Percentiles rank a stretch among this genome's conserved stretches.
These are phyloP conservation scores for Maniola jurtina DNA, from an alignment of 1,140 invertebrate genomes.

Conservation along the genomic window DNA sequence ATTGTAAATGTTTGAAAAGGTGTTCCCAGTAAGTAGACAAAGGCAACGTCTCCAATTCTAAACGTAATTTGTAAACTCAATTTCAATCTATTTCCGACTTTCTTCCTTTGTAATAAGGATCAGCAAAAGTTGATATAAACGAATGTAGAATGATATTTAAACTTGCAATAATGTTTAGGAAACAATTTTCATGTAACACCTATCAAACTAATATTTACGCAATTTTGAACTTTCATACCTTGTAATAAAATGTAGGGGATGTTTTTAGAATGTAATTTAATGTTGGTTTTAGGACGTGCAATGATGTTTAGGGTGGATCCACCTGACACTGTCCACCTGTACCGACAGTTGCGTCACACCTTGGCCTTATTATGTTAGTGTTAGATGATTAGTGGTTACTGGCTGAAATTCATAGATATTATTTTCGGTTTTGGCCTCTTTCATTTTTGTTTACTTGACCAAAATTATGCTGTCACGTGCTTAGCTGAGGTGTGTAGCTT, in stretches of 20 bases:
- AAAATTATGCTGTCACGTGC: neutral
- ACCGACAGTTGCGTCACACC: conserved; percentile 61
- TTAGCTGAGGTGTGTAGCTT: too few species aligned
- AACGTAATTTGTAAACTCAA: conserved; percentile 2
- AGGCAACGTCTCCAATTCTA: conserved; percentile 25
- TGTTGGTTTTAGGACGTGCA: conserved; percentile 11
- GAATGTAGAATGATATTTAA: conserved; percentile 3
- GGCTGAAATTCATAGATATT: conserved; percentile 2
- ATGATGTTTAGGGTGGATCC: conserved; percentile 46
- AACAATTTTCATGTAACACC: neutral
- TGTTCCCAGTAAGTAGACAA: conserved; percentile 50
- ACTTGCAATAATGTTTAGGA: conserved; percentile 8
- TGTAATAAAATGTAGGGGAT: neutral
- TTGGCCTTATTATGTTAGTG: conserved; percentile 34
- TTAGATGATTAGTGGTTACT: conserved; percentile 3
- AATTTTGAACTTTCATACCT: neutral
- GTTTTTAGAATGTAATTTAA: neutral
- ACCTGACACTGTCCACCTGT: conserved; percentile 63
- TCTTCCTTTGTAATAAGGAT: conserved; percentile 19
- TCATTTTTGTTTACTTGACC: neutral
- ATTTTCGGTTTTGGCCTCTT: neutral
- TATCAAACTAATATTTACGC: neutral
- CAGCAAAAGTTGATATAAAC: neutral
- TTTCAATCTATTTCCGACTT: conserved; percentile 17
- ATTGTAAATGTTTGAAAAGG: conserved; percentile 52